phyloP scores from a whole-genome alignment of 2,113 vertebrate species.

The Chelonoidis abingdonii region DNA sequence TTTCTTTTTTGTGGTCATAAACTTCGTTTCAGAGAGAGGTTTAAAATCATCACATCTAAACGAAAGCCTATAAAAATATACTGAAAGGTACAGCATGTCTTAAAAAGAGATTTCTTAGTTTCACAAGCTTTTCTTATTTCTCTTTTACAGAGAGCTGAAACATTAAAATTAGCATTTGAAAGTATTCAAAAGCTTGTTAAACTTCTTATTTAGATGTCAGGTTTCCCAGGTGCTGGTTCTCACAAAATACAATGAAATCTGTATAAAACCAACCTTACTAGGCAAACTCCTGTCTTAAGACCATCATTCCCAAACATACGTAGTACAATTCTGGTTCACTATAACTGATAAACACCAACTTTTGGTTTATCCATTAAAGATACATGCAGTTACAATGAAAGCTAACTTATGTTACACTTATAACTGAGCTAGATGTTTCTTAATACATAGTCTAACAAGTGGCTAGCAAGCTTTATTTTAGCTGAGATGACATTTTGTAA shows the following conservation, averaged over 20 bases:
- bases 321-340: slow-evolving; percentile 9
- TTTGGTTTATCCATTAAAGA: background rate
- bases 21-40: slow-evolving; percentile 76
- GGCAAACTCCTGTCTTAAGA: slow-evolving; percentile 24
- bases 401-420: background rate
- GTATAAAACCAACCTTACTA: slow-evolving; percentile 30
- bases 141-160: slow-evolving; percentile 78
- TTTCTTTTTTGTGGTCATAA: slow-evolving; percentile 83
- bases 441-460: background rate
- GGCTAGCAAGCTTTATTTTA: background rate
- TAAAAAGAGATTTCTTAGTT: slow-evolving; percentile 85
- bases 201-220: slow-evolving; percentile 64
- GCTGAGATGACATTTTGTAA: background rate
- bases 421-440: background rate
- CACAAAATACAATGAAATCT: slow-evolving; percentile 68
- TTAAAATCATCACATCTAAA: slow-evolving; percentile 75
- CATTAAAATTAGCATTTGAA: slow-evolving; percentile 88
- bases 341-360: background rate
- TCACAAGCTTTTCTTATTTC: slow-evolving; percentile 87
- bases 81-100: slow-evolving; percentile 77
- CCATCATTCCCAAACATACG: background rate
- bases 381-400: background rate
- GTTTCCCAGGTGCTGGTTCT: slow-evolving; percentile 77
- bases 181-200: slow-evolving; percentile 79
- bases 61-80: slow-evolving; percentile 78